Percentiles rank a stretch among this genome's conserved stretches.
Conservation (phyloP, 2,113 vertebrate species). For the Sphaerodactylus townsendi region DNA sequence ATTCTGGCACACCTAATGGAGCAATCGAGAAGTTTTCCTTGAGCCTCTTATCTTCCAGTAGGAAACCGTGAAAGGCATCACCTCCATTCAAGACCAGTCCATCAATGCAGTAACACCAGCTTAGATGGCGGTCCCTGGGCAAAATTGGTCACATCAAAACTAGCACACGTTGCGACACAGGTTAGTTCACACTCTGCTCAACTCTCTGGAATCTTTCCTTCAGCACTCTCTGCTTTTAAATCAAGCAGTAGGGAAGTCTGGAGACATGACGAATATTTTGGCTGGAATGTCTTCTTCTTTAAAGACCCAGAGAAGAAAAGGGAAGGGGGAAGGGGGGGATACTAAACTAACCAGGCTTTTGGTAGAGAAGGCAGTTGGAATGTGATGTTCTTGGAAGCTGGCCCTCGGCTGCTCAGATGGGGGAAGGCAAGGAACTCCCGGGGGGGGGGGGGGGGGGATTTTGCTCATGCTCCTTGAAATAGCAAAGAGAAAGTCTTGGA, state of each 20-base stretch:
- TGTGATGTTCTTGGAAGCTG: slow-evolving; percentile 74
- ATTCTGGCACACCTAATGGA: neutral
- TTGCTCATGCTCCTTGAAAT: slow-evolving; percentile 56
- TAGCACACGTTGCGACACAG: neutral
- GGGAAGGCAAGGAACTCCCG: slow-evolving; percentile 72
- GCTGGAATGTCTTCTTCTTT: slow-evolving; percentile 67
- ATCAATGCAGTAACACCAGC: fast-evolving
- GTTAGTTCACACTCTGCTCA: neutral
- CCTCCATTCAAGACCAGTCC: neutral
- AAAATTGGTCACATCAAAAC: too few species aligned
- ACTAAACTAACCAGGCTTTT: slow-evolving; percentile 72
- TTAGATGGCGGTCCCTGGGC: fast-evolving
- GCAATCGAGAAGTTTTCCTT: neutral
- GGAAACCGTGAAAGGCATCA: neutral
- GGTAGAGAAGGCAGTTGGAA: slow-evolving; percentile 70
- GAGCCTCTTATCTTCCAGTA: neutral
- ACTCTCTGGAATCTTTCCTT: slow-evolving; percentile 34
- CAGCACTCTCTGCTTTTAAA: slow-evolving; percentile 54
- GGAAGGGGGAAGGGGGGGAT: slow-evolving; percentile 50
- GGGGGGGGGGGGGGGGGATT: slow-evolving; percentile 68
- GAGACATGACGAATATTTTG: slow-evolving; percentile 75
- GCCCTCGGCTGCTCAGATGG: slow-evolving; percentile 62
- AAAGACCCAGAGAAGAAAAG: slow-evolving; percentile 55
- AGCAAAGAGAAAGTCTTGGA: slow-evolving; percentile 65
- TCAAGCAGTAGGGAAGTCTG: slow-evolving; percentile 73